Percentiles rank a stretch among this genome's conserved stretches.
Evolutionary conservation across 2,888 invertebrate genomes (phyloP).

Genomic region (Diloba caeruleocephala): DNA sequence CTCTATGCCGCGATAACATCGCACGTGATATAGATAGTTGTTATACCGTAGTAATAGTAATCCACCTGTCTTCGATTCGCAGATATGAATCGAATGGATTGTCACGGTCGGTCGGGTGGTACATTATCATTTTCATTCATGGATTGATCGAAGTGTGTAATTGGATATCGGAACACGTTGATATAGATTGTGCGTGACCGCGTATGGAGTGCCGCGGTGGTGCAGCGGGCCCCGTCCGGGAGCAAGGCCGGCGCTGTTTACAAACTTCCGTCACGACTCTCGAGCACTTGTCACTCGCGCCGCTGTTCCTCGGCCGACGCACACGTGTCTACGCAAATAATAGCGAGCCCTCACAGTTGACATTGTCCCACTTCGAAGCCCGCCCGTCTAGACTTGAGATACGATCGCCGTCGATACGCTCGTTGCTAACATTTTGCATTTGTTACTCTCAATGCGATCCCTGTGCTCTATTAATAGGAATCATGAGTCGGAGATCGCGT

Average conservation of each 20-base stretch:
- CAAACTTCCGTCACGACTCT: constrained; percentile 85
- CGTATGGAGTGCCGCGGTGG: constrained; percentile 42
- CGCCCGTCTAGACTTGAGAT: constrained; percentile 81
- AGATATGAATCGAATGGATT: constrained; percentile 71
- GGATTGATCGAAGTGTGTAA: constrained; percentile 70
- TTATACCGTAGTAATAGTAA: constrained; percentile 63
- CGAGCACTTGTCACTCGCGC: constrained; percentile 80
- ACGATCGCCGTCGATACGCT: constrained; percentile 74
- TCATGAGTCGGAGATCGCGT: constrained; percentile 35
- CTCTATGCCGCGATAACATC: constrained; percentile 49
- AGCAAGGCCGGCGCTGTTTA: constrained; percentile 86
- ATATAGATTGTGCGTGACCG: constrained; percentile 76
- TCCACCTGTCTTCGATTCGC: constrained; percentile 66
- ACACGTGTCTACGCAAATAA: constrained; percentile 88
- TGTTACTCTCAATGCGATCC: constrained; percentile 53
- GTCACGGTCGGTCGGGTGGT: constrained; percentile 72
- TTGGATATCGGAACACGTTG: constrained; percentile 70
- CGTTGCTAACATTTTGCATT: constrained; percentile 70
- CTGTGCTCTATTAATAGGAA: constrained; percentile 35
- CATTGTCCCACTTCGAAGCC: constrained; percentile 82
- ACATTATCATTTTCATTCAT: constrained; percentile 79
- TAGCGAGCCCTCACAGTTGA: constrained; percentile 84
- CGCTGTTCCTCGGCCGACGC: constrained; percentile 60
- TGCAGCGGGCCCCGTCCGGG: constrained; percentile 72
- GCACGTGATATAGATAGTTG: constrained; percentile 65